phyloP scores from a whole-genome alignment of 2,113 vertebrate genomes.

The Gavialis gangeticus region DNA sequence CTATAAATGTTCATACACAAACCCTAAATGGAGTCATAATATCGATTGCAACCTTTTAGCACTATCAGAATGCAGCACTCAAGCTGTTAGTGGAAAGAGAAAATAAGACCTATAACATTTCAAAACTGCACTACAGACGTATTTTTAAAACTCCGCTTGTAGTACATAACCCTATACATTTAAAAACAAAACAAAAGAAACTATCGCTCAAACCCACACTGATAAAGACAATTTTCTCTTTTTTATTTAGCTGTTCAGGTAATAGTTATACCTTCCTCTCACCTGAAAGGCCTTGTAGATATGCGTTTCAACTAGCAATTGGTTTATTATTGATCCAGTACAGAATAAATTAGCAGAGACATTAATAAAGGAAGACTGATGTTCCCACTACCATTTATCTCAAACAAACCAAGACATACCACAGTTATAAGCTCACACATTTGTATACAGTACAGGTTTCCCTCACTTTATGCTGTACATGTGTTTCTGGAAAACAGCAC shows the following conservation, averaged over 20 bases:
- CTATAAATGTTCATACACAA: background rate
- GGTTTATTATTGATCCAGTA: too few relatives aligned
- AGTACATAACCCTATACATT: background rate
- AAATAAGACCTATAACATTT: background rate
- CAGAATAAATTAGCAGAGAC: too few relatives aligned
- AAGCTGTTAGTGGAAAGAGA: background rate
- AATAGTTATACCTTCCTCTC: conserved; percentile 38
- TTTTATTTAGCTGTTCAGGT: conserved; percentile 37
- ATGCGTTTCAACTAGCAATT: too few relatives aligned
- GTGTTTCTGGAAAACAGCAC: too few relatives aligned
- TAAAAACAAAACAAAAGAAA: conserved; percentile 65
- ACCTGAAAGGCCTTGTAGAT: conserved; percentile 42
- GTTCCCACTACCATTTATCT: too few relatives aligned
- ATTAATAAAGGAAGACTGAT: too few relatives aligned
- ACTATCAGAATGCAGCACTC: background rate
- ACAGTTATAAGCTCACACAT: too few relatives aligned
- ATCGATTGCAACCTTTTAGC: background rate
- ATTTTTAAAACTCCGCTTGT: background rate
- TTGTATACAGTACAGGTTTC: too few relatives aligned
- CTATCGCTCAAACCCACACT: background rate
- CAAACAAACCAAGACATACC: too few relatives aligned
- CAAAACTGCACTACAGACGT: background rate
- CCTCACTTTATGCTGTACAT: too few relatives aligned
- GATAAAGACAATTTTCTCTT: background rate
- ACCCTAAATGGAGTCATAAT: too few relatives aligned